Percentiles rank a stretch among this genome's conserved stretches.
Evolutionary conservation across 2,888 invertebrate species (phyloP).

Genomic region (Tromatobia lineatoria): DNA sequence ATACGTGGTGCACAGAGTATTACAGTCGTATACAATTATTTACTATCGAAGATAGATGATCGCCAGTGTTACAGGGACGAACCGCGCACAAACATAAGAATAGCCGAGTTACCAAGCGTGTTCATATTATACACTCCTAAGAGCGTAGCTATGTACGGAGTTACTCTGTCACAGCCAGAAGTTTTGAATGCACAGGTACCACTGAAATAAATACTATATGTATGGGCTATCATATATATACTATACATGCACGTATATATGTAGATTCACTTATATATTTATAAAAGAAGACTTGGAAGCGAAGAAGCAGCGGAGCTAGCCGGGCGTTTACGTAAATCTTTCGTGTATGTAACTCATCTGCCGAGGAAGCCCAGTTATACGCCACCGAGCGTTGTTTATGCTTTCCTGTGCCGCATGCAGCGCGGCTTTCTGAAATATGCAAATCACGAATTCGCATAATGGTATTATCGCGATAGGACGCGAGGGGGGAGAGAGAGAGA

Average conservation of each 20-base stretch:
- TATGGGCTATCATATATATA: not conserved
- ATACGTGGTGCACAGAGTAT: slow-evolving; percentile 9
- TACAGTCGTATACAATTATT: slow-evolving; percentile 60
- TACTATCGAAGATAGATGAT: slow-evolving; percentile 68
- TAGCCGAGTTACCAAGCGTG: slow-evolving; percentile 28
- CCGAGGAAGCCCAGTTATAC: slow-evolving; percentile 80
- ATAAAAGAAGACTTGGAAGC: slow-evolving; percentile 40
- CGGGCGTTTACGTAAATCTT: slow-evolving; percentile 82
- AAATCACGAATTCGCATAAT: slow-evolving; percentile 85
- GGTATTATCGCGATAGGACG: slow-evolving; percentile 82
- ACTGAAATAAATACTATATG: slow-evolving; percentile 21
- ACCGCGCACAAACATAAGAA: slow-evolving; percentile 26
- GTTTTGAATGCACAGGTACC: slow-evolving; percentile 17
- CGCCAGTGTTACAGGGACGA: slow-evolving; percentile 34
- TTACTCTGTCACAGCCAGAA: slow-evolving; percentile 24
- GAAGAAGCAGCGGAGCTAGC: slow-evolving; percentile 67
- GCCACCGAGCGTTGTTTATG: slow-evolving; percentile 83
- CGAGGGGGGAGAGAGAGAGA: slow-evolving; percentile 63
- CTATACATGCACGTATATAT: slow-evolving; percentile 5
- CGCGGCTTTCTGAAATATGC: slow-evolving; percentile 84
- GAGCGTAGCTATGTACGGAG: slow-evolving; percentile 3
- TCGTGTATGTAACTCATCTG: slow-evolving; percentile 84
- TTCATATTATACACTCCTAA: not conserved
- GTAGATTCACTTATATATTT: slow-evolving; percentile 18
- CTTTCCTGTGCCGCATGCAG: slow-evolving; percentile 82